Evolutionary conservation across 2,888 invertebrate species (phyloP).

Genomic region (Apantesis nais): DNA sequence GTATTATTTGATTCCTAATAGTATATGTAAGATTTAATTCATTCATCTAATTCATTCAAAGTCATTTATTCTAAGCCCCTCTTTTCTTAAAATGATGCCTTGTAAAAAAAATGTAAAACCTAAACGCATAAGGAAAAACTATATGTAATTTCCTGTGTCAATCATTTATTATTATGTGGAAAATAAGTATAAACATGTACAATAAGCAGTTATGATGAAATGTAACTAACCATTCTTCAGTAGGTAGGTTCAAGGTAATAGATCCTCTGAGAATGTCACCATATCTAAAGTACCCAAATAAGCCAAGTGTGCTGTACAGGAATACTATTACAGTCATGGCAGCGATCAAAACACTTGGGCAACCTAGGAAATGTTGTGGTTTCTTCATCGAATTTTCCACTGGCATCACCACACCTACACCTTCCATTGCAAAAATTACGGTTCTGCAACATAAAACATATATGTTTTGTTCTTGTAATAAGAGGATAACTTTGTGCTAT

Average conservation of each 20-base stretch:
- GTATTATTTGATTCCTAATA: no score
- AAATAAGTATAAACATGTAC: not conserved
- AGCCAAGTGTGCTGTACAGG: constrained; percentile 93
- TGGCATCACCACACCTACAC: constrained; percentile 96
- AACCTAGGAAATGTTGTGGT: constrained; percentile 91
- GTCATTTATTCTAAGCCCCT: no score
- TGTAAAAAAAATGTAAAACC: no score
- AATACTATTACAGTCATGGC: constrained; percentile 93
- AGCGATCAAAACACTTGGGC: constrained; percentile 93
- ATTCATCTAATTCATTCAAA: no score
- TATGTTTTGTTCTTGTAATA: not conserved
- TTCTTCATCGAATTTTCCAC: constrained; percentile 96
- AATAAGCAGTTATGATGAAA: not conserved
- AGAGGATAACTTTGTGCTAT: not conserved
- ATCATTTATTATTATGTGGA: not conserved
- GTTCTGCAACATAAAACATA: constrained; percentile 84
- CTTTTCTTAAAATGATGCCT: not conserved
- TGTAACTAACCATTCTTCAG: constrained; percentile 86
- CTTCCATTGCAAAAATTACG: constrained; percentile 98
- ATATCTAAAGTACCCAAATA: constrained; percentile 95
- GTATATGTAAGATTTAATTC: no score
- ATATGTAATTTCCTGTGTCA: not conserved
- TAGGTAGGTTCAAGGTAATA: constrained; percentile 94
- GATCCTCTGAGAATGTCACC: constrained; percentile 90
- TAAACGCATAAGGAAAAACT: no score